Evolutionary conservation across 2,113 vertebrate genomes (phyloP), one percentile per base, ranked within the genome.

Genomic region (Hiodon alosoides): DNA sequence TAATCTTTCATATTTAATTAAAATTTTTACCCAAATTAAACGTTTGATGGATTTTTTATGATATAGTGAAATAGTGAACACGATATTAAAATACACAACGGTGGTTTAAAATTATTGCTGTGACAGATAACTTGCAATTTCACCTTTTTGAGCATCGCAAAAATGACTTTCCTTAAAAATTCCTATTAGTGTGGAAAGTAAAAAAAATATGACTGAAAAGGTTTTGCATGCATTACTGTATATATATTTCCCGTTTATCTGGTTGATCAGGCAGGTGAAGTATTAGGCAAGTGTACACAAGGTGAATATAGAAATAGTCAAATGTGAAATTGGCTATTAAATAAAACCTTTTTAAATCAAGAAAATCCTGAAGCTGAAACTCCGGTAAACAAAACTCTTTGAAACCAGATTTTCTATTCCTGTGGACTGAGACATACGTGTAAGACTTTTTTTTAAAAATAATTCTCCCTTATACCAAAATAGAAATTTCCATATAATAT

Each of bases 171-270:
- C 31, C 31, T 31, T 31, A 31, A 78, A 65, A 80, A 64, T 73
- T 79, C 50, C 81, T 71, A 71, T 74, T 81, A 69, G 81, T 84
- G 85, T 89, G 86, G 87, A 88, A 84, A 82, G 64, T 79, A 69
- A 78, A 77, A 14, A 79, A 79, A 73, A 81, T 67, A 48, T 48
- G 66, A 75, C 72, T 62, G 72, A 80, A 79, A 52, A 75, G 72
- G 9, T 75, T 79, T 66, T 59, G 61, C 84, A 79, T 76, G 48
- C 17, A 81, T 74, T 81, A 76, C 59, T 17, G 75, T 64, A 79
- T 84, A 75, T 78, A 82, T 79, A 85, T 78, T 73, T 81, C 74
- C 5, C 73, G 77, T 52, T 80, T 47, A 64, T 81, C 79, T 87
- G 83, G 81, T 85, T 80, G 54, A 76, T 7, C 53, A 69, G 79